Conservation (phyloP, 2,797 vertebrate genomes). For the Dallia pectoralis region DNA sequence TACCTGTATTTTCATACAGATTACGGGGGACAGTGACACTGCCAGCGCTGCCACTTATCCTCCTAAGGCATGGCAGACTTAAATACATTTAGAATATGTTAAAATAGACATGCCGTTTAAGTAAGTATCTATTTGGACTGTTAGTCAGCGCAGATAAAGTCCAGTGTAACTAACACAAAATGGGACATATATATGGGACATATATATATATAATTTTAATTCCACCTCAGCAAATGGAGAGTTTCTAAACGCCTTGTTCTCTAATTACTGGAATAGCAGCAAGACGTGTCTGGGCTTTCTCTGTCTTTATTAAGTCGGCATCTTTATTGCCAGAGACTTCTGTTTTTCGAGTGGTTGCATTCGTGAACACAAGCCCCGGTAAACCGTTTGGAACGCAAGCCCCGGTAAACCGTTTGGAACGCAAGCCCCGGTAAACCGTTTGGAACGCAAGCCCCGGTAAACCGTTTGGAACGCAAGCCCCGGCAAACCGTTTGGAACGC, state of each 20-base stretch:
- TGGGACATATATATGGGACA: not conserved
- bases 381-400: constrained; percentile 9
- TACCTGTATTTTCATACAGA: not conserved
- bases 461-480: too few relatives aligned
- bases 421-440: too few relatives aligned
- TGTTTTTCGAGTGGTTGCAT: constrained; percentile 25
- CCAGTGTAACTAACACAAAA: not conserved
- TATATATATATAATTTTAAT: not conserved
- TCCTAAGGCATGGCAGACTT: not conserved
- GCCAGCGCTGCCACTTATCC: not conserved
- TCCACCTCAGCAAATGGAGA: not conserved
- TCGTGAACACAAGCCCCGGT: constrained; percentile 17
- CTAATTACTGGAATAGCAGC: constrained; percentile 28
- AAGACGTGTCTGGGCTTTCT: constrained; percentile 27
- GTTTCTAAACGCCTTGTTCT: not conserved
- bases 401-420: too few relatives aligned
- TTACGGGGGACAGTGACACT: not conserved
- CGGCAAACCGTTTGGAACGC: too few relatives aligned
- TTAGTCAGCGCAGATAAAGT: not conserved
- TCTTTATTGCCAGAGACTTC: constrained; percentile 29
- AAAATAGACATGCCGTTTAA: not conserved
- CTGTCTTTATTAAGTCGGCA: constrained; percentile 11
- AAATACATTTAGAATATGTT: not conserved
- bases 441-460: too few relatives aligned
- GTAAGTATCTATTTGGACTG: not conserved